Evolutionary conservation across 2,888 invertebrate genomes (phyloP), one percentile per base, ranked within the genome.

Genomic region (Trichopoda pennipes): DNA sequence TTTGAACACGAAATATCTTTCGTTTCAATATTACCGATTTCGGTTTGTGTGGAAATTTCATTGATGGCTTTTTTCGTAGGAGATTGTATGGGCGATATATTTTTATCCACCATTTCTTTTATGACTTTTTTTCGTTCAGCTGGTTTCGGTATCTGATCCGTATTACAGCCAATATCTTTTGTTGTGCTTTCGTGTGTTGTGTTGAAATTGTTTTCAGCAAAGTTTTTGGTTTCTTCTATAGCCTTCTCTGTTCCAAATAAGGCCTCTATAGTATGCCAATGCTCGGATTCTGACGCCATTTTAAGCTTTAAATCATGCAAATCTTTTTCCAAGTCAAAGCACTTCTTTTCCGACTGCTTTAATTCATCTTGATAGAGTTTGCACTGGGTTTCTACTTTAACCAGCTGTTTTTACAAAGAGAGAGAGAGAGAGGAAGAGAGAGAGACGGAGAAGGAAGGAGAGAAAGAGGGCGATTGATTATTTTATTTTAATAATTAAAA

Each of bases 201-300:
- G 7, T 63, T 68, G 16, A 2, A 9, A 42, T 32, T 74, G 0
- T 64, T 10, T 35, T 58, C 16, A 7, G 8, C 4, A 19, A 49
- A 0, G 2, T 16, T 42, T 58, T 32, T n/a, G 12, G 3, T 14
- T 17, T 63, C 28, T 44, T 58, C 51, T 10, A n/a, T 0, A 53
- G 23, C 1, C 6, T n/a, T 56, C 2, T 47, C 53, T 10, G 19
- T 17, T 9, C 72, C 64, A 80, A 85, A 91, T 19, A 91, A 63
- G 1, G 90, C 89, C 19, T 87, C 86, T 32, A 91, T 88, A 3
- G 90, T 90, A 55, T 89, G 89, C 91, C 91, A 91, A 69, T 91
- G 91, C 77, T 90, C 90, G 19, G 86, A 86, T 14, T 90, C 89
- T 7, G 85, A 86, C 9, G 89, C 88, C 74, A 86, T 87, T 19